phyloP scores from a whole-genome alignment of 1,140 invertebrate species.

The Lasioglossum baleicum region DNA sequence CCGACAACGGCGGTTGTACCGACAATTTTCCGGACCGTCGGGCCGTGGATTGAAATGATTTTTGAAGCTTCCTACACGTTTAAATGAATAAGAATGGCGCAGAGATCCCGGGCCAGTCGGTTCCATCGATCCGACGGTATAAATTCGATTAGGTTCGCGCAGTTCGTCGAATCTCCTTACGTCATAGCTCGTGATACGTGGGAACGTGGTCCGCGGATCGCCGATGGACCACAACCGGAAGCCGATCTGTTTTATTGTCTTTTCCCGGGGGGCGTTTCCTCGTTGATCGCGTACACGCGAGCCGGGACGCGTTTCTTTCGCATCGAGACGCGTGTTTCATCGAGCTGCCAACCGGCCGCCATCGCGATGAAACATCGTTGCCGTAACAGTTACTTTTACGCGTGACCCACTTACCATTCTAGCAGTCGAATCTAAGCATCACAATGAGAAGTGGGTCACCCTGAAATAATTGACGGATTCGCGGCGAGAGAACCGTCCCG shows the following conservation, averaged over 20 bases:
- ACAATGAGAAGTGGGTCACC: conserved; percentile 55
- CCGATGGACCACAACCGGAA: conserved; percentile 23
- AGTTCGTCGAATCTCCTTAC: background rate
- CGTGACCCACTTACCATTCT: conserved; percentile 62
- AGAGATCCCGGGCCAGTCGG: too few relatives aligned
- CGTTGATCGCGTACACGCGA: background rate
- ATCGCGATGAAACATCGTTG: conserved; percentile 58
- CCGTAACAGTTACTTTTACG: conserved; percentile 66
- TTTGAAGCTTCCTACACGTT: too few relatives aligned
- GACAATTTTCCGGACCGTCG: background rate
- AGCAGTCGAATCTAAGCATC: conserved; percentile 62
- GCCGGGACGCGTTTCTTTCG: conserved; percentile 27
- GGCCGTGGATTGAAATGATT: too few relatives aligned
- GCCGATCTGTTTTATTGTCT: conserved; percentile 24
- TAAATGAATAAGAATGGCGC: too few relatives aligned
- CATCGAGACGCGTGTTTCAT: conserved; percentile 45
- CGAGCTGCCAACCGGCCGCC: conserved; percentile 13
- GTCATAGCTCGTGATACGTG: background rate
- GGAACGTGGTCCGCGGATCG: conserved; percentile 15
- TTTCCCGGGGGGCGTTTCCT: conserved; percentile 15
- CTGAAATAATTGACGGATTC: conserved; percentile 33
- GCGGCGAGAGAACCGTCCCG: conserved; percentile 1
- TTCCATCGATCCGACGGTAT: background rate
- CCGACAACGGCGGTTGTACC: too few relatives aligned
- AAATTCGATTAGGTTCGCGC: background rate